phyloP scores from a whole-genome alignment of 2,888 invertebrate species.

The Papilio demoleus region DNA sequence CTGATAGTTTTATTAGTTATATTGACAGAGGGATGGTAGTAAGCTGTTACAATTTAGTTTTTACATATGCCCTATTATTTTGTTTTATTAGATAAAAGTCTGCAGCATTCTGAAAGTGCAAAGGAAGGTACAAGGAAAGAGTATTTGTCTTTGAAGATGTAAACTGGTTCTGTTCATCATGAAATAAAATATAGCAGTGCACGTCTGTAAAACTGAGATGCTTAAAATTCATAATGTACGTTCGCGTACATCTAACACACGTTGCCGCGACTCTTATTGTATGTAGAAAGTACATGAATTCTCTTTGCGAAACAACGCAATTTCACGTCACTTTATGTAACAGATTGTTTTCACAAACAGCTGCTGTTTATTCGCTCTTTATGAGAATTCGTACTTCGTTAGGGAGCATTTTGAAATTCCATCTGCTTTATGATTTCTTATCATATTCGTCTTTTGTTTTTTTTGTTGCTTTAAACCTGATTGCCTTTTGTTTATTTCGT shows the following conservation, averaged over 20 bases:
- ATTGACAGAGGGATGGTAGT: no score
- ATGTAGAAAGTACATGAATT: constrained; percentile 53
- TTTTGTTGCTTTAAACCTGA: background rate
- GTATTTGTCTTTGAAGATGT: no score
- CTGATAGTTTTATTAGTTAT: no score
- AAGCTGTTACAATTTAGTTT: no score
- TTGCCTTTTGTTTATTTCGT: no score
- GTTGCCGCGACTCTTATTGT: constrained; percentile 30
- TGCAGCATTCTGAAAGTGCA: no score
- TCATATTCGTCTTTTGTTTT: constrained; percentile 22
- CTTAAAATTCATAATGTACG: constrained; percentile 26
- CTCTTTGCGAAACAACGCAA: constrained; percentile 65
- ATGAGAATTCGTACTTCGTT: constrained; percentile 58
- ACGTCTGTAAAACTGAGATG: constrained; percentile 13
- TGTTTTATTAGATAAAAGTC: no score
- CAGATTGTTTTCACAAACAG: constrained; percentile 62
- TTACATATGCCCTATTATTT: no score
- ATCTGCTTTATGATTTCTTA: constrained; percentile 42
- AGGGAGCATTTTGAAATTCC: constrained; percentile 49
- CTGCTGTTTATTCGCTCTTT: constrained; percentile 54
- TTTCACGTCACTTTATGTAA: constrained; percentile 64
- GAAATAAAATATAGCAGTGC: background rate
- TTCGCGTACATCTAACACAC: constrained; percentile 41
- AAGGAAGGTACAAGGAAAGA: no score
- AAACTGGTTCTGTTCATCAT: background rate